Conservation (phyloP, 2,888 invertebrate species). For the Copidosoma aretas region DNA sequence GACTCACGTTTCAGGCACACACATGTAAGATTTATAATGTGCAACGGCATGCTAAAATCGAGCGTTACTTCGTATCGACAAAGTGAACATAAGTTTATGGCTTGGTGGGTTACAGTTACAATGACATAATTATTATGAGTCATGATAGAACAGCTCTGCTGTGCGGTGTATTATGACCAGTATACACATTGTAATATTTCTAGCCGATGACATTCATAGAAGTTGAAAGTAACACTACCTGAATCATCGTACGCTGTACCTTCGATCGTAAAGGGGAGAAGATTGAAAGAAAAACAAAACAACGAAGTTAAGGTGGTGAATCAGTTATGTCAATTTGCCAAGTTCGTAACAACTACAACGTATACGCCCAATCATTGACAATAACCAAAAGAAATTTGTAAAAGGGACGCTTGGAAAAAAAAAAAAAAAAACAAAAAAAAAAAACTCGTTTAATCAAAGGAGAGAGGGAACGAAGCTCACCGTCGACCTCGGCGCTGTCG, state of each 20-base stretch:
- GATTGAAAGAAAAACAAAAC: background rate
- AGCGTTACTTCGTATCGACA: background rate
- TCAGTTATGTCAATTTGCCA: background rate
- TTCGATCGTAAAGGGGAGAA: slow-evolving; percentile 12
- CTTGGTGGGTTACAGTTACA: background rate
- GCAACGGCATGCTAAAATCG: too few species aligned
- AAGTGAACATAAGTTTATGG: background rate
- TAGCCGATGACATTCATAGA: slow-evolving; percentile 22
- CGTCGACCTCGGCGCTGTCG: slow-evolving; percentile 74
- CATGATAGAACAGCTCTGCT: background rate
- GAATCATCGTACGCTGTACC: slow-evolving; percentile 11
- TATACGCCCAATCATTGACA: too few species aligned
- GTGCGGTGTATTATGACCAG: background rate
- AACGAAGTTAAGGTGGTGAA: background rate
- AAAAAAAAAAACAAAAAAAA: too few species aligned
- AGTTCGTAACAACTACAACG: too few species aligned
- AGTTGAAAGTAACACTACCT: slow-evolving; percentile 18
- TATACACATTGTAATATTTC: background rate
- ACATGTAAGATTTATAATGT: too few species aligned
- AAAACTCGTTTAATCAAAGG: background rate
- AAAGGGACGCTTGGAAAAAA: too few species aligned
- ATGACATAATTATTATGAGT: background rate
- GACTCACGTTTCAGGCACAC: too few species aligned
- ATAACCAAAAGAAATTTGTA: too few species aligned
- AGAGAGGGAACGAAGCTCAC: slow-evolving; percentile 61